Conservation (phyloP, 1,140 invertebrate genomes). For the Saxidomus purpurata region DNA sequence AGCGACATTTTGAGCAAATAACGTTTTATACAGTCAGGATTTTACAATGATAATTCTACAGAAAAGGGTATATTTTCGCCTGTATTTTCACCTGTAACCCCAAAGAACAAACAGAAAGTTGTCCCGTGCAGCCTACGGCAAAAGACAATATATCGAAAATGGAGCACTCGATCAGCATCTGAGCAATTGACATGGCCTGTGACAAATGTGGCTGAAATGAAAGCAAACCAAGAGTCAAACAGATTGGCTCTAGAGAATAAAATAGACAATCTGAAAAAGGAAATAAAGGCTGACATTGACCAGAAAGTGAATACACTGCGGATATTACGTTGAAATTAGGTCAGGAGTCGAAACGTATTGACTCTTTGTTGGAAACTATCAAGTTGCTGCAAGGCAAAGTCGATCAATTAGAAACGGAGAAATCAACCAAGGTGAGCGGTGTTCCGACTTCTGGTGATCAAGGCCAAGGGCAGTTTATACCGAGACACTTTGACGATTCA, state of each 20-base stretch:
- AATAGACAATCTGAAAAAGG: slow-evolving; percentile 1
- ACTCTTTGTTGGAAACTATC: background rate
- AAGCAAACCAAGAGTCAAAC: background rate
- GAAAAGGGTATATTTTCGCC: too few species aligned
- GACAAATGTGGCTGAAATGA: background rate
- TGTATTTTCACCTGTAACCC: too few species aligned
- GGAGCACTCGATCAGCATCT: too few species aligned
- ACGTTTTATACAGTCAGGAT: too few species aligned
- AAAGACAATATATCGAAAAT: too few species aligned
- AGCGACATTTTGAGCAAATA: too few species aligned
- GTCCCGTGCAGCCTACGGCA: too few species aligned
- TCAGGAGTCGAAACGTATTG: background rate
- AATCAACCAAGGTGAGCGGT: background rate
- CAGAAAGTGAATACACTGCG: background rate
- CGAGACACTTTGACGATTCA: background rate
- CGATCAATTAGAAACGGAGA: background rate
- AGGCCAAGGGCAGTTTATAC: background rate
- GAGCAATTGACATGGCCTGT: background rate
- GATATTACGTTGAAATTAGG: background rate
- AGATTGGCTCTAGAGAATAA: background rate
- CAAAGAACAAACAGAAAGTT: too few species aligned
- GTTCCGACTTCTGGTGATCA: too few species aligned
- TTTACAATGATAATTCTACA: too few species aligned
- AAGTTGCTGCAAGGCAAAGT: background rate
- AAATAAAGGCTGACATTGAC: background rate